Evolutionary conservation across 1,140 invertebrate species (phyloP).

Genomic region (Cotesia chilonis): DNA sequence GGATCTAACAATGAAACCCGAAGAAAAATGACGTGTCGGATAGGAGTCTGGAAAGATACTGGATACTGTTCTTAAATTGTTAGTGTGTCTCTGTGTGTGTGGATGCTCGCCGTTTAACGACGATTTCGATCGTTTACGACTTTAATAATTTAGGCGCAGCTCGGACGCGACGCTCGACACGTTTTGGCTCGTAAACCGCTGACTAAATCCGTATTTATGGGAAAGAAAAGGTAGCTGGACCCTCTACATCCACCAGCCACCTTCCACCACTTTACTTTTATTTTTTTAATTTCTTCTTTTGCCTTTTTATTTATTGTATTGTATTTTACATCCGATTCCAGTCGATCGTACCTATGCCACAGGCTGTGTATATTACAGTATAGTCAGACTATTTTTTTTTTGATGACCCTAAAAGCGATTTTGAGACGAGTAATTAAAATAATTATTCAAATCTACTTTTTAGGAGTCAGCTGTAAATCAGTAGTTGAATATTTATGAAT

Average conservation of each 20-base stretch:
- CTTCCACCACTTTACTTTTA: conserved; percentile 17
- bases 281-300: conserved; percentile 13
- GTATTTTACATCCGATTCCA: neutral
- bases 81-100: conserved; percentile 48
- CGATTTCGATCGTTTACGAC: conserved; percentile 66
- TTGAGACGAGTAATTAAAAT: no score
- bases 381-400: neutral
- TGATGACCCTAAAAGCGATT: neutral
- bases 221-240: conserved; percentile 56
- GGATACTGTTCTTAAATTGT: conserved; percentile 12
- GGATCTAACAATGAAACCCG: conserved; percentile 49
- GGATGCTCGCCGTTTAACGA: conserved; percentile 58
- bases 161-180: conserved; percentile 62
- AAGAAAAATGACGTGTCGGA: conserved; percentile 49
- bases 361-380: no score
- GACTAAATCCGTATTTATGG: conserved; percentile 65
- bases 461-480: no score
- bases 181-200: conserved; percentile 64
- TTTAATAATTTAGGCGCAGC: conserved; percentile 66
- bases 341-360: no score
- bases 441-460: no score
- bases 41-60: conserved; percentile 29
- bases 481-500: no score
- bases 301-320: conserved; percentile 20
- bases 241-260: conserved; percentile 24